A percentile compares a stretch with the other conserved stretches of the same genome.
phyloP scores from a whole-genome alignment of 2,113 vertebrate species.

The Cheilinus undulatus region DNA sequence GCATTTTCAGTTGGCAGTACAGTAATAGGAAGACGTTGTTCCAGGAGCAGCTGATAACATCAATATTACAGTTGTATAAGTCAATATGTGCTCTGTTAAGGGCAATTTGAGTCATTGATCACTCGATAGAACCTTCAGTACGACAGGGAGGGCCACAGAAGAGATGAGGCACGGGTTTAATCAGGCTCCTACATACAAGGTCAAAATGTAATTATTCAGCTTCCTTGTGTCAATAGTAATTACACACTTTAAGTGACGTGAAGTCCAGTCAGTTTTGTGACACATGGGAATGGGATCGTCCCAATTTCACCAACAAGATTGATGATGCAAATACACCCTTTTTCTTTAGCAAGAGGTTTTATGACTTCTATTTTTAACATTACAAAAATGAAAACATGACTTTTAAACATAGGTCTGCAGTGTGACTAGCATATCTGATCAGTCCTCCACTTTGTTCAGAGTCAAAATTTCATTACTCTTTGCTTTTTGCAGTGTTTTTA shows the following conservation, averaged over 20 bases:
- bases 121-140: slow-evolving; percentile 9
- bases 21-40: slow-evolving; percentile 1
- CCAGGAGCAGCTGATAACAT: slow-evolving; percentile 31
- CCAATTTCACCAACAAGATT: too few species aligned
- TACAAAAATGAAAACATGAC: too few species aligned
- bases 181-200: slow-evolving; percentile 43
- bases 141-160: not conserved
- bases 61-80: not conserved
- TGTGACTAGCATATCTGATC: too few species aligned
- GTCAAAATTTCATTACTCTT: too few species aligned
- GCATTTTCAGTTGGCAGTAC: not conserved
- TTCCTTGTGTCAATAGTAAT: slow-evolving; percentile 45
- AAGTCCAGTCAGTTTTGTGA: slow-evolving; percentile 7
- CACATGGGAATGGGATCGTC: not conserved
- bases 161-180: slow-evolving; percentile 18
- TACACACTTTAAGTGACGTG: slow-evolving; percentile 39
- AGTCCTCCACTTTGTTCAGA: too few species aligned
- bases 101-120: slow-evolving; percentile 6
- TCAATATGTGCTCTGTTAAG: slow-evolving; percentile 9
- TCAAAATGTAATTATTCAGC: slow-evolving; percentile 64
- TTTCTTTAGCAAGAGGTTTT: too few species aligned
- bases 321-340: too few species aligned
- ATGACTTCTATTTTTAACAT: too few species aligned
- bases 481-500: too few species aligned
- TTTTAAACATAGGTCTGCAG: too few species aligned